These are phyloP conservation scores for Drosophila mojavensis DNA, from an alignment of 1,140 invertebrate genomes.

Conservation along the genomic window DNA sequence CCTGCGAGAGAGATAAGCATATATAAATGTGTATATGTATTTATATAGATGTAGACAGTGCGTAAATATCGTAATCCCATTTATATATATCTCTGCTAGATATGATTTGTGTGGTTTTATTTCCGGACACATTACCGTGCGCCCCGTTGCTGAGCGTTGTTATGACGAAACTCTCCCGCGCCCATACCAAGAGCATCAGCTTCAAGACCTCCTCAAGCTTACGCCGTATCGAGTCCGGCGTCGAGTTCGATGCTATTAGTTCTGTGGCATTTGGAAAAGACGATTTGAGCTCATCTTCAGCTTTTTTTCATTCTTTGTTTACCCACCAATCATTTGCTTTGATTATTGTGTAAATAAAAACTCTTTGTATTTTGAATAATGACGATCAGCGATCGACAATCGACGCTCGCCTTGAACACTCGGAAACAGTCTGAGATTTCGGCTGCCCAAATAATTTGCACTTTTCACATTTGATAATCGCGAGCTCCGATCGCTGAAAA, in stretches of 20 bases:
- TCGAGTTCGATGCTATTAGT: constrained; percentile 81
- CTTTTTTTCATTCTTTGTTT: constrained; percentile 41
- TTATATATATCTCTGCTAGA: constrained; percentile 11
- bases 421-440: not conserved
- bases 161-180: constrained; percentile 89
- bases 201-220: constrained; percentile 91
- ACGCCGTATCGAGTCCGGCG: constrained; percentile 86
- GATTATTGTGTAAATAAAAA: constrained; percentile 56
- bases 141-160: constrained; percentile 86
- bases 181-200: constrained; percentile 92
- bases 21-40: not conserved
- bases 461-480: constrained; percentile 53
- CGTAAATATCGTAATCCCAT: not conserved
- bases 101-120: constrained; percentile 74
- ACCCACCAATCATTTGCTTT: constrained; percentile 74
- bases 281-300: not conserved
- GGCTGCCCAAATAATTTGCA: constrained; percentile 35
- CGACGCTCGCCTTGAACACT: constrained; percentile 25
- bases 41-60: not conserved
- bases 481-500: constrained; percentile 12
- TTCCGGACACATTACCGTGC: constrained; percentile 85
- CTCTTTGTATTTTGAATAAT: constrained; percentile 20
- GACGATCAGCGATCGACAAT: not conserved
- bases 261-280: constrained; percentile 49
- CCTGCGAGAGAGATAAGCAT: constrained; percentile 85